Conservation (phyloP, 2,888 invertebrate genomes). For the Stratiomys singularior region DNA sequence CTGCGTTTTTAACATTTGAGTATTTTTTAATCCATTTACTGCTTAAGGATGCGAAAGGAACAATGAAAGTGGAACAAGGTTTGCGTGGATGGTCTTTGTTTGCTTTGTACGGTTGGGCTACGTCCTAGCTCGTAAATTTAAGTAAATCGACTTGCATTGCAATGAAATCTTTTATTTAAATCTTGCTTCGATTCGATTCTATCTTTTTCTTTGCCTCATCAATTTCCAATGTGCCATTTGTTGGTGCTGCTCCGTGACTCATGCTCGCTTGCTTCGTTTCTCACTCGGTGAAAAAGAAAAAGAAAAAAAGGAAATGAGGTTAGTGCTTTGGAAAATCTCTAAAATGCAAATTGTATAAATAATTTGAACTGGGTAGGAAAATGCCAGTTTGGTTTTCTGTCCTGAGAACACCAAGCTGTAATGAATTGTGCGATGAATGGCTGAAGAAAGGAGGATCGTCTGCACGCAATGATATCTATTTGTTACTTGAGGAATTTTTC, state of each 20-base stretch:
- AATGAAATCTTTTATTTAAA: background rate
- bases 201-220: too few species aligned
- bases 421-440: background rate
- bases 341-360: slow-evolving; percentile 23
- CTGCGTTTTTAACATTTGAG: too few species aligned
- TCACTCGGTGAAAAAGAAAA: too few species aligned
- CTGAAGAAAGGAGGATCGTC: background rate
- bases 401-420: background rate
- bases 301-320: background rate
- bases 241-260: too few species aligned
- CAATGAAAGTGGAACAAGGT: too few species aligned
- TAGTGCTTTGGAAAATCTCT: background rate
- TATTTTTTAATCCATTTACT: too few species aligned
- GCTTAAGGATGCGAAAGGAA: too few species aligned
- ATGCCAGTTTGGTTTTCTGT: background rate
- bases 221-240: too few species aligned
- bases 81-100: too few species aligned
- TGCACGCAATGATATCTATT: background rate
- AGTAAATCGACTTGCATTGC: background rate
- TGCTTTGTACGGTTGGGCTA: background rate
- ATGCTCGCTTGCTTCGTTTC: too few species aligned
- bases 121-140: background rate
- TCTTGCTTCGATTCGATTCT: background rate
- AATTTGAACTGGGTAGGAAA: slow-evolving; percentile 7
- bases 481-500: background rate